Evolutionary conservation across 2,797 vertebrate genomes (phyloP).

Genomic region (Mormyrops boulengeri): DNA sequence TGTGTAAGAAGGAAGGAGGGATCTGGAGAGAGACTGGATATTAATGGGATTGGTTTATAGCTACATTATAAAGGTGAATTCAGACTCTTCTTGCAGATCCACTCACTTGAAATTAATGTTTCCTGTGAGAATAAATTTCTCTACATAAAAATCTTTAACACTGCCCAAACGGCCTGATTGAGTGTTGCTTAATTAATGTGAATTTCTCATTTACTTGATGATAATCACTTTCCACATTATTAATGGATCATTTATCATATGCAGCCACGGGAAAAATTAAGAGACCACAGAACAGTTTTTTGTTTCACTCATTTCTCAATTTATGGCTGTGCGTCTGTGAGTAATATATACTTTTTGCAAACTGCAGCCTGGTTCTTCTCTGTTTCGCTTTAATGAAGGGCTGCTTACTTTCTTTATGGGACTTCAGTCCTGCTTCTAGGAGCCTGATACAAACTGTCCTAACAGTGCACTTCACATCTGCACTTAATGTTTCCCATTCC

Average conservation of each 20-base stretch:
- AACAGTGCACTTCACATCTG: background rate
- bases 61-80: background rate
- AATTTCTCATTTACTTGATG: background rate
- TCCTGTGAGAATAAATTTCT: background rate
- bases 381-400: too few species aligned
- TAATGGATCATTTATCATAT: background rate
- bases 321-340: background rate
- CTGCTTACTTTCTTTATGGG: background rate
- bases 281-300: background rate
- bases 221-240: background rate
- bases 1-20: background rate
- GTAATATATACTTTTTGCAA: background rate
- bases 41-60: background rate
- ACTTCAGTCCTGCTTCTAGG: background rate
- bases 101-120: background rate
- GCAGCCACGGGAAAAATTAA: background rate
- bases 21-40: background rate
- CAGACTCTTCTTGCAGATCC: background rate
- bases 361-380: background rate
- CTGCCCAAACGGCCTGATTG: background rate
- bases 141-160: background rate
- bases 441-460: background rate
- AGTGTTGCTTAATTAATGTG: background rate
- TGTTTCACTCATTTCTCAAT: background rate
- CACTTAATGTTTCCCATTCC: background rate